A percentile compares a stretch with the other conserved stretches of the same genome.
Evolutionary conservation across 1,140 invertebrate genomes (phyloP).

Genomic region (Drosophila subobscura): DNA sequence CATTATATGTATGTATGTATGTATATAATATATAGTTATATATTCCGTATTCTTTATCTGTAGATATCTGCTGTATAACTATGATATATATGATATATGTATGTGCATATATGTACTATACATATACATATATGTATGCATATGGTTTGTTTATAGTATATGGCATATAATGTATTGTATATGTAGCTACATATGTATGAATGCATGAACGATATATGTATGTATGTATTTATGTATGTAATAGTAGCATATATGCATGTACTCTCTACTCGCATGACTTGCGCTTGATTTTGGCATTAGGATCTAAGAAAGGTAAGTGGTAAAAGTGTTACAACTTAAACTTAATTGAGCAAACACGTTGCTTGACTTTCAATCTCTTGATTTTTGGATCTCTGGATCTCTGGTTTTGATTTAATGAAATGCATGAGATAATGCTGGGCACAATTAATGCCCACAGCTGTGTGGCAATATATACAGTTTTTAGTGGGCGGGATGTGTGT

Average conservation of each 20-base stretch:
- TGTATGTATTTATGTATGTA: constrained; percentile 46
- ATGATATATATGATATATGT: constrained; percentile 50
- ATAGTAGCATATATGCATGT: constrained; percentile 31
- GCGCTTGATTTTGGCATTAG: constrained; percentile 51
- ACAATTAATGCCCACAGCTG: constrained; percentile 2
- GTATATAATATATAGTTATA: constrained; percentile 37
- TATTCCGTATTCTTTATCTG: constrained; percentile 16
- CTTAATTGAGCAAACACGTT: constrained; percentile 63
- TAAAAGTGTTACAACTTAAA: constrained; percentile 63
- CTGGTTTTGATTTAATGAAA: constrained; percentile 29
- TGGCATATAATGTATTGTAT: not conserved
- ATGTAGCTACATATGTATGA: constrained; percentile 18
- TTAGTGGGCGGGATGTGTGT: constrained; percentile 23
- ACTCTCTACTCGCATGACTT: constrained; percentile 16
- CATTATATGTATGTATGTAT: constrained; percentile 40
- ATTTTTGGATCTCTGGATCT: constrained; percentile 46
- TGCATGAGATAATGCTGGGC: constrained; percentile 8
- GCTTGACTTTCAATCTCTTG: constrained; percentile 22
- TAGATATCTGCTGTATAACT: constrained; percentile 36
- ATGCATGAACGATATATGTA: constrained; percentile 18
- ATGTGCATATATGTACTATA: constrained; percentile 44
- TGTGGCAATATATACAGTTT: constrained; percentile 41
- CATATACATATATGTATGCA: constrained; percentile 30
- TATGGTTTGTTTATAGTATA: constrained; percentile 14
- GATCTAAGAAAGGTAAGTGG: constrained; percentile 51